Conservation (phyloP, 2,797 vertebrate species). For the Eupleurogrammus muticus region DNA sequence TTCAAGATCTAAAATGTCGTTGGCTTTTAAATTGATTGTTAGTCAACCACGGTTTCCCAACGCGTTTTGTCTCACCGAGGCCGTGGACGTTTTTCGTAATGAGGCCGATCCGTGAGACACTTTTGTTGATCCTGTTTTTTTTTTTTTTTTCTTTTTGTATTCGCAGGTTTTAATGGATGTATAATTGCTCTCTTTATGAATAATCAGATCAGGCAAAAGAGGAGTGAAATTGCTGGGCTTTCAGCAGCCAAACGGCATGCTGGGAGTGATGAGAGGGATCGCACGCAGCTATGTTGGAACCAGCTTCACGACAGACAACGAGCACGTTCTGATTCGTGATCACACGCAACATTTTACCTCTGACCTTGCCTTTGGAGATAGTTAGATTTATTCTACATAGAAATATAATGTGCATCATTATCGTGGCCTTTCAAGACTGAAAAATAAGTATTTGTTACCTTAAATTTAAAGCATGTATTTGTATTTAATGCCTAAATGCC, state of each 20-base stretch:
- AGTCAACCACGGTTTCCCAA: conserved; percentile 28
- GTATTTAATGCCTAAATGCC: neutral
- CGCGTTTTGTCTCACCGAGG: conserved; percentile 22
- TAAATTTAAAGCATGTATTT: neutral
- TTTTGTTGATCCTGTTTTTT: conserved; percentile 60
- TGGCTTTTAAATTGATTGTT: conserved; percentile 34
- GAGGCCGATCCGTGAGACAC: conserved; percentile 51
- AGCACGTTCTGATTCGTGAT: conserved; percentile 31
- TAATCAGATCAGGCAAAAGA: conserved; percentile 69
- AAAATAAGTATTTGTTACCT: neutral
- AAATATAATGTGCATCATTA: neutral
- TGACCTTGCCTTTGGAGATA: conserved; percentile 30
- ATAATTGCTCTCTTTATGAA: conserved; percentile 76
- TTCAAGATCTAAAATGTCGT: conserved; percentile 1
- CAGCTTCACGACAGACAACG: conserved; percentile 30
- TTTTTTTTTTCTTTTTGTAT: conserved; percentile 66
- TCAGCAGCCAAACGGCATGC: conserved; percentile 54
- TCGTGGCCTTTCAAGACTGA: neutral
- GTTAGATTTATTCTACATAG: conserved; percentile 16
- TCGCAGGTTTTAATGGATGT: conserved; percentile 68
- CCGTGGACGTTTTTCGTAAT: conserved; percentile 49
- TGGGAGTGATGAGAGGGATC: conserved; percentile 63
- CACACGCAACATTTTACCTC: conserved; percentile 28
- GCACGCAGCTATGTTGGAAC: conserved; percentile 61
- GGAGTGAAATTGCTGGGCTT: conserved; percentile 73